Conservation (phyloP, 2,113 vertebrate species). For the Apodemus sylvaticus region DNA sequence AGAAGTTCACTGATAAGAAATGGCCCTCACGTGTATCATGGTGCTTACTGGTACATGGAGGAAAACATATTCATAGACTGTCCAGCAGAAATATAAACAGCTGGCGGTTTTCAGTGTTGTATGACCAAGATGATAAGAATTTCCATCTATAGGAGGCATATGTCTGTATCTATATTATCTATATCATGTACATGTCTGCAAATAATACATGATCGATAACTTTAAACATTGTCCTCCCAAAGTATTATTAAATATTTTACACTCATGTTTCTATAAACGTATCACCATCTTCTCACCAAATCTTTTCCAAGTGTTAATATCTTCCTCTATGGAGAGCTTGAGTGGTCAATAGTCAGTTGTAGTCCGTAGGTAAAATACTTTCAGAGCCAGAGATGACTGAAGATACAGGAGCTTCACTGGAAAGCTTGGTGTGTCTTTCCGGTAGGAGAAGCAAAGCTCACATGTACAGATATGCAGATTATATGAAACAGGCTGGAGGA, state of each 20-base stretch:
- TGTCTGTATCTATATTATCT: neutral
- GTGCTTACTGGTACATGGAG: neutral
- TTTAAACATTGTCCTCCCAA: constrained; percentile 30
- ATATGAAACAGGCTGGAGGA: neutral
- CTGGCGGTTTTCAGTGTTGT: constrained; percentile 4
- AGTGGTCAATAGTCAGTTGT: neutral
- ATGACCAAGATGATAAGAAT: neutral
- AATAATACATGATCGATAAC: neutral
- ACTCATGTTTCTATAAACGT: constrained; percentile 3
- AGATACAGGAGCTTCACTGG: neutral
- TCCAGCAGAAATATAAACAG: neutral
- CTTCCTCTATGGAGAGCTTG: neutral
- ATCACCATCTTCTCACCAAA: neutral
- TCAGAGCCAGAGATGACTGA: neutral
- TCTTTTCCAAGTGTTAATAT: neutral
- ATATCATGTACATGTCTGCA: neutral
- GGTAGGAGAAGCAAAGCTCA: neutral
- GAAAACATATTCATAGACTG: neutral
- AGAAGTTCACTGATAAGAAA: neutral
- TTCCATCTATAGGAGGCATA: neutral
- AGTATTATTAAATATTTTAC: neutral
- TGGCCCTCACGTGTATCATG: neutral
- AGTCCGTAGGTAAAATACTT: constrained; percentile 16
- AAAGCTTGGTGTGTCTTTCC: neutral
- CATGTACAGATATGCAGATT: neutral